phyloP scores from a whole-genome alignment of 2,113 vertebrate species.

The Cochlearius cochlearius region DNA sequence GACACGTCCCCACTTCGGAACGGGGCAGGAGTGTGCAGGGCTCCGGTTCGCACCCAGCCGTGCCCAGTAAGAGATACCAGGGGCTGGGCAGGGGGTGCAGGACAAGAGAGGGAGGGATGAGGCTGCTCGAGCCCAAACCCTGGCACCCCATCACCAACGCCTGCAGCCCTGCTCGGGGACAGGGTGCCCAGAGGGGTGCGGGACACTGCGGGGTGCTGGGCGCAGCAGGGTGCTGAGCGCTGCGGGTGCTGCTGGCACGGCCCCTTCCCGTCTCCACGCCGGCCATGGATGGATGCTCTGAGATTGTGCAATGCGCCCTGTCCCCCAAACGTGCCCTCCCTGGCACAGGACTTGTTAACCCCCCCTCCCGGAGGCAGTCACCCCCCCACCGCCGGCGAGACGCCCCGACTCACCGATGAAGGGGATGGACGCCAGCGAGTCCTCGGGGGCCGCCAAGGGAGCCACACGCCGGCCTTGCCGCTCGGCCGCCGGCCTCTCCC shows the following conservation, averaged over 20 bases:
- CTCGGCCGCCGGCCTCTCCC: slow-evolving; percentile 32
- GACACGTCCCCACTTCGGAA: not conserved
- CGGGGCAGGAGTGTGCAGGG: not conserved
- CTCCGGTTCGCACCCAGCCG: not conserved
- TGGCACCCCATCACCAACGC: not conserved
- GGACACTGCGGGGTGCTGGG: not conserved
- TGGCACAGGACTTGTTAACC: rapidly evolving
- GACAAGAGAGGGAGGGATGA: not conserved
- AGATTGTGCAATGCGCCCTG: rapidly evolving
- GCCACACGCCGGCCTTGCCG: slow-evolving; percentile 76
- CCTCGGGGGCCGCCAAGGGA: slow-evolving; percentile 82
- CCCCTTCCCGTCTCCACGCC: rapidly evolving
- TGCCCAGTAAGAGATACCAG: not conserved
- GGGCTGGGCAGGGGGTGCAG: not conserved
- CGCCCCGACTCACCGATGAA: slow-evolving; percentile 87
- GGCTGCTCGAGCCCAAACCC: not conserved
- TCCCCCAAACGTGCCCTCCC: not conserved
- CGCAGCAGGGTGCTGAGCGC: not conserved
- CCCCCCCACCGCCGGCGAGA: rapidly evolving
- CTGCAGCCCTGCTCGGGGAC: not conserved
- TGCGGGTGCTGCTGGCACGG: rapidly evolving
- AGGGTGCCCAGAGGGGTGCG: not conserved
- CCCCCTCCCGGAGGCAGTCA: rapidly evolving
- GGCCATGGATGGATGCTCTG: rapidly evolving
- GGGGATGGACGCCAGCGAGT: slow-evolving; percentile 94